A percentile compares a stretch with the other conserved stretches of the same genome.
phyloP scores from a whole-genome alignment of 1,140 invertebrate genomes.

The Drosophila repletoides region DNA sequence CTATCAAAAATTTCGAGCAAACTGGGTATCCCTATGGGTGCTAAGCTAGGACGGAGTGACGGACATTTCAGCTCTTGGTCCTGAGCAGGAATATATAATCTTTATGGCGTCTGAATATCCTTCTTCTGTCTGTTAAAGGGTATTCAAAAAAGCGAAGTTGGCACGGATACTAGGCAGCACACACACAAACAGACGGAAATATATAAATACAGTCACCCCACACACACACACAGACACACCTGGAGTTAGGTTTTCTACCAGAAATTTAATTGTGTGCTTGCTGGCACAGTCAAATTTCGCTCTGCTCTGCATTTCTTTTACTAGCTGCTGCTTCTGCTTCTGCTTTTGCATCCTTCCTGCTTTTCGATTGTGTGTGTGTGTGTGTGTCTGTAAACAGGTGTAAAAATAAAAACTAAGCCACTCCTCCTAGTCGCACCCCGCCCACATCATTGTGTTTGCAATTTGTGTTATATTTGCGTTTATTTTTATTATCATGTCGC shows the following conservation, averaged over 20 bases:
- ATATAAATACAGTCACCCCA: neutral
- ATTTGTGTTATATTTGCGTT: slow-evolving; percentile 75
- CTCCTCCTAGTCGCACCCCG: too few species aligned
- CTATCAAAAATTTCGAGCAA: too few species aligned
- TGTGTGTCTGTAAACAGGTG: slow-evolving; percentile 70
- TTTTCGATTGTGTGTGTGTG: neutral
- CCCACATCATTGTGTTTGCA: slow-evolving; percentile 65
- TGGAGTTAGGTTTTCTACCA: slow-evolving; percentile 60
- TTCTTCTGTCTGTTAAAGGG: too few species aligned
- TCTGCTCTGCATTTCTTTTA: slow-evolving; percentile 13
- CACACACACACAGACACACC: slow-evolving; percentile 19
- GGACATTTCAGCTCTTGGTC: too few species aligned
- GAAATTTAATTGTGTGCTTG: slow-evolving; percentile 81
- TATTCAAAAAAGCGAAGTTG: slow-evolving; percentile 38
- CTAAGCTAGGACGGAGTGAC: too few species aligned
- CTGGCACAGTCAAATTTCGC: slow-evolving; percentile 66
- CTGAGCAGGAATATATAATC: too few species aligned
- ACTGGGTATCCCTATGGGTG: too few species aligned
- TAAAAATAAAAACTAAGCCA: slow-evolving; percentile 80
- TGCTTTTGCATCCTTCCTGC: too few species aligned
- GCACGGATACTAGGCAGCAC: slow-evolving; percentile 45
- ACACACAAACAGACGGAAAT: slow-evolving; percentile 13
- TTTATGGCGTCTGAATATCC: too few species aligned
- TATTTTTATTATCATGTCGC: slow-evolving; percentile 81
- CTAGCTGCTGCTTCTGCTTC: too few species aligned